Evolutionary conservation across 92 coral and sea anemone genomes (phyloP), one percentile per base, ranked within the genome.

Genomic region (Muricea muricata): DNA sequence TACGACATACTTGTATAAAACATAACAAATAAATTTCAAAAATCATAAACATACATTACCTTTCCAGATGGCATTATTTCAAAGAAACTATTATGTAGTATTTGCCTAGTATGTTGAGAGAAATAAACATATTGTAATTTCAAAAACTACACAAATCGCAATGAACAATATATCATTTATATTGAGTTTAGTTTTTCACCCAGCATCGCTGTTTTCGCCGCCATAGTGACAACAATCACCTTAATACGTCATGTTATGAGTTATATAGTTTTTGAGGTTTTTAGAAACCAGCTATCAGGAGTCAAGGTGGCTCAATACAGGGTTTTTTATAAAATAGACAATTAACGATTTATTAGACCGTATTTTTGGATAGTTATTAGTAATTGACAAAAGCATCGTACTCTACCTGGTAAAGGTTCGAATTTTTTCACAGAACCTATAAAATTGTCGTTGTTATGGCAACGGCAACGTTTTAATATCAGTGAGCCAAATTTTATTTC

Each of bases 61-160:
- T 78, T 78, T 57, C 83, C 83, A 12, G 71, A 78, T 56, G 50
- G 83, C 83, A 78, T 78, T 63, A 55, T 75, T 47, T 75, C 14
- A 75, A 31, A 75, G 37, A 23, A 29, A 26, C 30, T 75, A 21
- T 75, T 66, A 75, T 50, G 65, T 48, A 17, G 8, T 31, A 47
- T 25, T 4, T 30, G 21, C 5, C 39, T 63, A 0, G 28, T 11
- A 26, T 63, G 70, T 28, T 28, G 30, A 63, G 9, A 18, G 15
- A 28, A 8, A 28, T 32, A 63, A 3, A 25, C 18, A 63, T 63
- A 21, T 57, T 14, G 31, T 21, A 32, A 20, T 28, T n/a, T 21
- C 28, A 20, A 7, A 28, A 21, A 9, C 1, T 21, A 0, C 15
- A 32, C 24, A 11, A 76, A 15, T 13, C 34, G 31, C 45, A 28